Base-by-base conservation (phyloP, 1,140 invertebrate genomes). In the Ostrea edulis region DNA sequence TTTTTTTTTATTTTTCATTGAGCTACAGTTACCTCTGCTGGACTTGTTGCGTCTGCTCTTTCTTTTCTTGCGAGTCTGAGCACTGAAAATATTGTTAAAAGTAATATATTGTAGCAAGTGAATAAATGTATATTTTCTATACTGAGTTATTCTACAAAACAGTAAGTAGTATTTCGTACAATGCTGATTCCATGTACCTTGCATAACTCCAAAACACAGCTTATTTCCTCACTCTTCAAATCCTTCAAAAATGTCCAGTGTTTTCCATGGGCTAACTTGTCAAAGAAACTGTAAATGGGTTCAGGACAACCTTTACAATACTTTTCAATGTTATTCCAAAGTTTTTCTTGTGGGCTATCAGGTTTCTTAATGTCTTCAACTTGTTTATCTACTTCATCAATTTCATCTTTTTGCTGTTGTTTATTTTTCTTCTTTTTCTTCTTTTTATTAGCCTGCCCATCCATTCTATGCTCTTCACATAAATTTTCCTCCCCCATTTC, bases 181-280 rank as follows among this genome's bases (percentile, higher is more conserved):
- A 62, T 62, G 0, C 7, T 5, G 17, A 12, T 11, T 35, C 14
- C 12, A 62, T 14, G 11, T 77, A 77, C 68, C 68, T 77, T 77
- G 68, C 68, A 77, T 35, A 35, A 17, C 14, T 77, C 68, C 25
- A 77, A 77, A 77, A 77, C 68, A 35, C 29, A 2, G 2, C 14
- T 77, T 9, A 77, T 25, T 5, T 77, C 68, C 35, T 77, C 68
- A 8, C 11, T 77, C 1, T 77, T 35, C 8, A 35, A 4, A 35
- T 77, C 9, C 14, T 12, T 77, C 14, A 77, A 29, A 77, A 77
- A 77, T 77, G 68, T 77, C 68, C 68, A 77, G 29, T 77, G 68
- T 2, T 77, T 77, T 77, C 68, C 68, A 77, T 77, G 22, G 2
- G 25, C 68, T 77, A 77, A 77, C 11, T 29, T 35, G 22, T 77